These are phyloP conservation scores for Urechis unicinctus DNA, from an alignment of 2,888 invertebrate genomes.

Conservation along the genomic window DNA sequence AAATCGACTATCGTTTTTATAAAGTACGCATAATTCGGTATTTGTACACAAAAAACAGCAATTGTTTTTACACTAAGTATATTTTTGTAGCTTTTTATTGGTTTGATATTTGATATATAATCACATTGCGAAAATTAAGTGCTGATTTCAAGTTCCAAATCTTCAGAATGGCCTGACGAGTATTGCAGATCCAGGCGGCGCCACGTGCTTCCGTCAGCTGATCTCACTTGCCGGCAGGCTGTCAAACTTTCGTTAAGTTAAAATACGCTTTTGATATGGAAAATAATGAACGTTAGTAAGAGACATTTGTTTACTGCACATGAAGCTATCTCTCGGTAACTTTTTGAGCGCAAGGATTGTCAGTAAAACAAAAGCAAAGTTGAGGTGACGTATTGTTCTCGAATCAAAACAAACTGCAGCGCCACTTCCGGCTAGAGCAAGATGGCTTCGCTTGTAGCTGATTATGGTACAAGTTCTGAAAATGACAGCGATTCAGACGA, in stretches of 20 bases:
- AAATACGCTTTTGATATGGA: background rate
- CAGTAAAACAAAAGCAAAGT: background rate
- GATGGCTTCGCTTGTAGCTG: constrained; percentile 45
- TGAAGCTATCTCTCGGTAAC: background rate
- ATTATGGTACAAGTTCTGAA: constrained; percentile 38
- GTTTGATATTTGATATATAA: no score
- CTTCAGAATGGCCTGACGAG: background rate
- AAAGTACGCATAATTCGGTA: no score
- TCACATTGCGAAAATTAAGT: no score
- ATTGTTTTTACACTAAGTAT: no score
- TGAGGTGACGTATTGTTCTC: background rate
- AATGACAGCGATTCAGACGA: constrained; percentile 20
- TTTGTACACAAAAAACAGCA: no score
- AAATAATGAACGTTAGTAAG: background rate
- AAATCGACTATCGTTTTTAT: no score
- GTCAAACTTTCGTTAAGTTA: background rate
- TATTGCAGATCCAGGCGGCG: constrained; percentile 16
- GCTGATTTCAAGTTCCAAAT: no score
- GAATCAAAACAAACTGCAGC: background rate
- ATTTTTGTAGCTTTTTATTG: no score
- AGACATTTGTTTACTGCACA: background rate
- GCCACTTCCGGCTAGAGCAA: constrained; percentile 4
- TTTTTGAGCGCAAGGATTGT: background rate
- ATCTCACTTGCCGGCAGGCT: constrained; percentile 22
- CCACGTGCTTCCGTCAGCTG: constrained; percentile 45